Evolutionary conservation across 2,888 invertebrate genomes (phyloP).

Genomic region (Tuberolachnus salignus): DNA sequence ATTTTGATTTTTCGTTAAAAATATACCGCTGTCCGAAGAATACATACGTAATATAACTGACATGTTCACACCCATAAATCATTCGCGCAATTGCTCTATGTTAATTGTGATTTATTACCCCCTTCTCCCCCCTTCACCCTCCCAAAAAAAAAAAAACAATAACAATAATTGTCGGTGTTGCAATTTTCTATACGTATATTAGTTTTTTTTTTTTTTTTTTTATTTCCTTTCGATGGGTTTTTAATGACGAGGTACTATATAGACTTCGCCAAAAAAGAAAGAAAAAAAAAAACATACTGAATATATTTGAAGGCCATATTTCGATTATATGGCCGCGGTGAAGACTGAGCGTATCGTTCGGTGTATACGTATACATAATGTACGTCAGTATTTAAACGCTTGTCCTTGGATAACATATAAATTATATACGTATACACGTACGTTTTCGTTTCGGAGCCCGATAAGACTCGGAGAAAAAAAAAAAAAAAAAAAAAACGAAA

Average conservation of each 20-base stretch:
- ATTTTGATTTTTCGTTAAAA: conserved; percentile 3
- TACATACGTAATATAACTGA: neutral
- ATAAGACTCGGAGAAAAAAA: neutral
- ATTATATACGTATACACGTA: conserved; percentile 18
- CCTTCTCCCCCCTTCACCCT: too few relatives aligned
- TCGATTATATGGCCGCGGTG: neutral
- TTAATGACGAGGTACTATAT: conserved; percentile 18
- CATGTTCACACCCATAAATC: conserved; percentile 18
- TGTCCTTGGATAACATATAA: conserved; percentile 29
- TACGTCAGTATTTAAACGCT: conserved; percentile 35
- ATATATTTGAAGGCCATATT: conserved; percentile 39
- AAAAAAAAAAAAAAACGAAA: conserved; percentile 23
- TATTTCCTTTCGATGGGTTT: conserved; percentile 9
- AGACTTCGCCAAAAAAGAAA: neutral
- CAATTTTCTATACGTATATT: neutral
- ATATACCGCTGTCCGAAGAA: too few relatives aligned
- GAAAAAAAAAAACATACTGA: neutral
- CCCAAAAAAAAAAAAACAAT: conserved; percentile 24
- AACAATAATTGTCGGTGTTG: conserved; percentile 36
- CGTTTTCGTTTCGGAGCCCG: conserved; percentile 10
- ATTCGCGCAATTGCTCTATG: neutral
- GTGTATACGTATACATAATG: neutral
- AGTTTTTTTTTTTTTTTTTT: conserved; percentile 6
- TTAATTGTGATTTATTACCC: conserved; percentile 28
- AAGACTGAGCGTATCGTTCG: conserved; percentile 20